phyloP scores from a whole-genome alignment of 2,888 invertebrate genomes.

The Rhagophthalmus giganteus region DNA sequence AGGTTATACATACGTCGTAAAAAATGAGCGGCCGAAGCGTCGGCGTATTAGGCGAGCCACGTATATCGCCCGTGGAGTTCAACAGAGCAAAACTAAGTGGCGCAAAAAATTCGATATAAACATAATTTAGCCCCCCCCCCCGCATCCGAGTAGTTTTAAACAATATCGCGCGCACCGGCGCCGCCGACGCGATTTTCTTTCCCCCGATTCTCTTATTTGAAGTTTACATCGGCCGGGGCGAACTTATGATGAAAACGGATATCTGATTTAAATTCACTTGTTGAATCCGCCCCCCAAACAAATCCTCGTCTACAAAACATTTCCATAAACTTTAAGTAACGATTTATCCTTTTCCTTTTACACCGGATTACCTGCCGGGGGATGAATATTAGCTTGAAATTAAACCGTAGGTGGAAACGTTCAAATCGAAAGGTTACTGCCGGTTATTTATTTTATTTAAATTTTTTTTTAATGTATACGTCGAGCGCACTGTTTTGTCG shows the following conservation, averaged over 20 bases:
- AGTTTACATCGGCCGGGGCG: neutral
- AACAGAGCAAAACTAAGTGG: conserved; percentile 21
- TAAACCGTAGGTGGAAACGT: no score
- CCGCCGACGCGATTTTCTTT: no score
- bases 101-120: conserved; percentile 21
- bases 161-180: neutral
- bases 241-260: conserved; percentile 11
- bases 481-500: no score
- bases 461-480: no score
- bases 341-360: conserved; percentile 11
- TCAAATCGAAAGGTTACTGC: no score
- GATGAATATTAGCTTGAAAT: neutral
- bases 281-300: conserved; percentile 18
- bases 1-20: no score
- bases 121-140: conserved; percentile 21
- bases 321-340: conserved; percentile 7
- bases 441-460: no score
- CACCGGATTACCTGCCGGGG: neutral
- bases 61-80: conserved; percentile 12
- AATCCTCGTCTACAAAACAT: conserved; percentile 8
- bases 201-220: neutral
- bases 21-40: conserved; percentile 6
- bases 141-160: conserved; percentile 5
- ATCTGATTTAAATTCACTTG: conserved; percentile 21
- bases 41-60: conserved; percentile 9